phyloP scores from a whole-genome alignment of 2,113 vertebrate species.

The Baryphthengus martii region DNA sequence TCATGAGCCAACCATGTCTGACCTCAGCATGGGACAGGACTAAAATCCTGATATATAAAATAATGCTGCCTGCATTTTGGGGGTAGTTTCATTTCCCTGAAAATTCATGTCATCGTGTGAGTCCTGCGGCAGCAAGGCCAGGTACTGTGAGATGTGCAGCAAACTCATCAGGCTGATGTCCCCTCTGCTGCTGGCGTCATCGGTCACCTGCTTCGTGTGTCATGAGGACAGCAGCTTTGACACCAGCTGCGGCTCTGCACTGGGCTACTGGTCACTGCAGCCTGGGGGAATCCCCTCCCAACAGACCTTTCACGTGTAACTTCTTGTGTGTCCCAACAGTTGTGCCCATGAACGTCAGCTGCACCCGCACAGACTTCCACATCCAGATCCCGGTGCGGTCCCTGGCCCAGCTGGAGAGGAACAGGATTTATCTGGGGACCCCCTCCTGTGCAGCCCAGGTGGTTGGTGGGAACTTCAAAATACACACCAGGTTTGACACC shows the following conservation, averaged over 20 bases:
- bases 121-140: not conserved
- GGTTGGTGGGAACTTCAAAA: slow-evolving; percentile 82
- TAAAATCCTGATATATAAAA: not conserved
- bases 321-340: slow-evolving; percentile 69
- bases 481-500: slow-evolving; percentile 90
- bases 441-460: slow-evolving; percentile 85
- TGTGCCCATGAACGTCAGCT: slow-evolving; percentile 92
- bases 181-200: accelerated
- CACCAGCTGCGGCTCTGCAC: not conserved
- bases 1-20: not conserved
- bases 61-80: not conserved
- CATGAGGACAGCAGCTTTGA: not conserved
- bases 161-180: accelerated
- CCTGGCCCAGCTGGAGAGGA: slow-evolving; percentile 84
- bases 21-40: not conserved
- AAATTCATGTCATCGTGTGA: accelerated
- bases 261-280: not conserved
- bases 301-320: accelerated
- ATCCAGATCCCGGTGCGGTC: slow-evolving; percentile 86
- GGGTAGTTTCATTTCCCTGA: not conserved
- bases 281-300: not conserved
- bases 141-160: not conserved
- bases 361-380: slow-evolving; percentile 93
- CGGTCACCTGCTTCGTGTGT: accelerated
- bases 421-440: slow-evolving; percentile 88